Evolutionary conservation across 2,797 vertebrate genomes (phyloP).

Genomic region (Schizothorax lantsangensis): DNA sequence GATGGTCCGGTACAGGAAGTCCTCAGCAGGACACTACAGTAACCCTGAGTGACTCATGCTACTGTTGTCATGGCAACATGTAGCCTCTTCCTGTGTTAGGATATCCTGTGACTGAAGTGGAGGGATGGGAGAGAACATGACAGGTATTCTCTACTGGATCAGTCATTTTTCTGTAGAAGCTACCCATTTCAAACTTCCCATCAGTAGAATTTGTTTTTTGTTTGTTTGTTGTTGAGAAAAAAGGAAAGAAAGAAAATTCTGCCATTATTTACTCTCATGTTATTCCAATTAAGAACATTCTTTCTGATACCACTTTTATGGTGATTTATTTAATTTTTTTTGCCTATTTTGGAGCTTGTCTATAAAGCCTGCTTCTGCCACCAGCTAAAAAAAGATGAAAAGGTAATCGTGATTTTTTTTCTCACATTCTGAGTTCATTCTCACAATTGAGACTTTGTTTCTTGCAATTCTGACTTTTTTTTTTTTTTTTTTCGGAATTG

Average conservation of each 20-base stretch:
- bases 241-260: neutral
- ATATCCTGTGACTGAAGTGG: conserved; percentile 46
- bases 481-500: neutral
- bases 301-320: neutral
- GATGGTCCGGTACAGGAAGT: conserved; percentile 38
- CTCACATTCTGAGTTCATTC: neutral
- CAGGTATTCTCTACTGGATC: conserved; percentile 6
- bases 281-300: no score
- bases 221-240: neutral
- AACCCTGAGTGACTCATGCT: conserved; percentile 43
- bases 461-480: neutral
- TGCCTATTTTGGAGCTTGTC: neutral
- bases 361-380: neutral
- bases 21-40: conserved; percentile 20
- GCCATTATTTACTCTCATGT: neutral
- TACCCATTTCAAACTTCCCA: neutral
- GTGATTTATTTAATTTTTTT: neutral
- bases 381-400: neutral
- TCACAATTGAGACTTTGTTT: neutral
- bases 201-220: neutral
- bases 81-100: conserved; percentile 53
- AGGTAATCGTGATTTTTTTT: no score
- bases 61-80: conserved; percentile 42
- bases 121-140: conserved; percentile 12
- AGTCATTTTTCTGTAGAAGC: neutral